Evolutionary conservation across 2,888 invertebrate species (phyloP), one percentile per base, ranked within the genome.

Genomic region (Melipona beecheii): DNA sequence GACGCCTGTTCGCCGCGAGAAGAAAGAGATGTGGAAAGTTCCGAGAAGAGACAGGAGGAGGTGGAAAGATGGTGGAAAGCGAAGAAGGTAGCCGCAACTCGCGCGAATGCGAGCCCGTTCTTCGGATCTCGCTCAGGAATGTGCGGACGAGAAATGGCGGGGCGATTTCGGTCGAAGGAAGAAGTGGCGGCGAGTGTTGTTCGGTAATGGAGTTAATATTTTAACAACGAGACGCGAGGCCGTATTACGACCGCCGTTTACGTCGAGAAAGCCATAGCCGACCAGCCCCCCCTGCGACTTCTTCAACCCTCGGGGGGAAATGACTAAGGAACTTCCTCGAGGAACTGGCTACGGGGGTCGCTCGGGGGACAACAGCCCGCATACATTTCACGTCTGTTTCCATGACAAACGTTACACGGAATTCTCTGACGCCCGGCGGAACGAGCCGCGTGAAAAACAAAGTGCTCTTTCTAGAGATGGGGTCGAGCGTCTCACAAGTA

Each of bases 401-500:
- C 87, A 87, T 92, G 91, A 92, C 90, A 92, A 92, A 92, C 92
- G 91, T 90, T 86, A 88, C 89, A 89, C 86, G 86, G 84, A 88
- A 84, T 84, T 89, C 86, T 85, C 50, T 83, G 89, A 88, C 90
- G 89, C 85, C 75, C 89, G 87, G 73, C 86, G 81, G 86, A 90
- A 86, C 81, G 87, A 82, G 77, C 75, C 78, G 78, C 85, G 75
- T 83, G 86, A 88, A 81, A 87, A 87, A 90, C 90, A 91, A 90
- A 91, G 88, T 90, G 80, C 82, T 84, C 84, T 82, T 74, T 76
- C 78, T 43, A 43, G 43, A 43, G 43, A 43, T 43, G 43, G 43
- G 9, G 9, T 43, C 43, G 43, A 43, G 0, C 43, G 43, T 43
- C 43, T 43, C 43, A 43, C 43, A 43, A 43, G 43, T 43, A 43